Evolutionary conservation across 2,113 vertebrate species (phyloP), one percentile per base, ranked within the genome.

Genomic region (Gracilinanus agilis): DNA sequence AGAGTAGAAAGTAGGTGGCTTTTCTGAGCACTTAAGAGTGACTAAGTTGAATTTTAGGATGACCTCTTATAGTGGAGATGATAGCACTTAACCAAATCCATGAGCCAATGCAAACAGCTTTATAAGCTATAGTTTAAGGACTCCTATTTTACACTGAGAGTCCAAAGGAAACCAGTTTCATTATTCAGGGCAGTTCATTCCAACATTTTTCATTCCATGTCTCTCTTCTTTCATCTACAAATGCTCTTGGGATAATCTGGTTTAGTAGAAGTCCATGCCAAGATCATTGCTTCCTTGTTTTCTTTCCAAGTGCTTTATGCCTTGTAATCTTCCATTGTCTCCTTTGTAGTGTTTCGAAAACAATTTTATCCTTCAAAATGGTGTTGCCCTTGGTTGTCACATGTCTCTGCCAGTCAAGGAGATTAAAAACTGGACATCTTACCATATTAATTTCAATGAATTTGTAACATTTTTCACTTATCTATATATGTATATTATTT

Each of bases 1-100:
- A 3, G 3, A n/a, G 25, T 10, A 0, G 16, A 0, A 12, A 1
- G 11, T 10, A 0, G 24, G 0, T n/a, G 2, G 0, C 53, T 54
- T 54, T 75, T 21, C 9, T 23, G 54, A 54, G n/a, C 27, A 8
- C 25, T 29, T n/a, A n/a, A n/a, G 61, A 13, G 13, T n/a, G n/a
- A 19, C 67, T 83, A 7, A 40, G 16, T 83, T 7, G 3, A 40
- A 83, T 6, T 83, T 40, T 40, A 83, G 13, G 16, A 83, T 40
- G 67, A 83, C 44, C 1, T 1, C 0, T 7, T 27, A 10, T 5
- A 5, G 54, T 12, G n/a, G 16, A 75, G 53, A 44, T 21, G 1
- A 3, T 9, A 2, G 10, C 3, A 0, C 0, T 55, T 34, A 83
- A 83, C 67, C n/a, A 40, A 40, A 40, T 58, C 40, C 34, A 13